Conservation (phyloP, 2,888 invertebrate species). For the Drosophila antonietae region DNA sequence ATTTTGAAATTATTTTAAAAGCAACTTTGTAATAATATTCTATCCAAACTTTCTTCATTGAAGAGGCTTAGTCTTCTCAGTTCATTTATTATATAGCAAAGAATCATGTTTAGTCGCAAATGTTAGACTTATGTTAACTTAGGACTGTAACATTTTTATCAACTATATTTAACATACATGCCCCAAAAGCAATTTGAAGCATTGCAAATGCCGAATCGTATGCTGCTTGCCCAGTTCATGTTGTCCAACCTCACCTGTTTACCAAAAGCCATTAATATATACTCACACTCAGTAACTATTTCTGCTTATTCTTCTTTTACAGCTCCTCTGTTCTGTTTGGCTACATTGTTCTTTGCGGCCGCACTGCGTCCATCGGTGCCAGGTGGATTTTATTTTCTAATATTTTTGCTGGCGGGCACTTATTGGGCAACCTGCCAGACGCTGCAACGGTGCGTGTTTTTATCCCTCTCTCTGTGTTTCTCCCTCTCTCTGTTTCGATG, state of each 20-base stretch:
- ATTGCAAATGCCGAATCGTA: neutral
- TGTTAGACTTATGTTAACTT: neutral
- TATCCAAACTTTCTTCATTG: too few species aligned
- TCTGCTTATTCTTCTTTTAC: constrained; percentile 7
- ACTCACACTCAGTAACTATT: neutral
- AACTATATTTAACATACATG: neutral
- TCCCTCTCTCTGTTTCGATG: constrained; percentile 20
- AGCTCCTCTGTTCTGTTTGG: constrained; percentile 83
- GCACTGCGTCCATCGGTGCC: constrained; percentile 93
- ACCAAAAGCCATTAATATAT: neutral
- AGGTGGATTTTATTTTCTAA: constrained; percentile 93
- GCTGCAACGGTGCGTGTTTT: constrained; percentile 86
- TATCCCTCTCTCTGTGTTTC: neutral
- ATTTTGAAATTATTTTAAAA: too few species aligned
- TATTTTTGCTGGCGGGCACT: constrained; percentile 93
- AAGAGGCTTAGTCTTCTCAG: too few species aligned
- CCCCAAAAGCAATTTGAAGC: neutral
- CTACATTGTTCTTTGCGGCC: constrained; percentile 82
- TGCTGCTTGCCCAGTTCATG: neutral
- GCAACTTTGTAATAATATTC: too few species aligned
- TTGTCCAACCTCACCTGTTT: neutral
- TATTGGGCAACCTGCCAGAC: constrained; percentile 94
- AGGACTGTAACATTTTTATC: neutral
- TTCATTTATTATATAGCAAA: too few species aligned
- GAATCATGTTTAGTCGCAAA: neutral